Conservation (phyloP, 2,797 vertebrate species). For the Carduelis carduelis region DNA sequence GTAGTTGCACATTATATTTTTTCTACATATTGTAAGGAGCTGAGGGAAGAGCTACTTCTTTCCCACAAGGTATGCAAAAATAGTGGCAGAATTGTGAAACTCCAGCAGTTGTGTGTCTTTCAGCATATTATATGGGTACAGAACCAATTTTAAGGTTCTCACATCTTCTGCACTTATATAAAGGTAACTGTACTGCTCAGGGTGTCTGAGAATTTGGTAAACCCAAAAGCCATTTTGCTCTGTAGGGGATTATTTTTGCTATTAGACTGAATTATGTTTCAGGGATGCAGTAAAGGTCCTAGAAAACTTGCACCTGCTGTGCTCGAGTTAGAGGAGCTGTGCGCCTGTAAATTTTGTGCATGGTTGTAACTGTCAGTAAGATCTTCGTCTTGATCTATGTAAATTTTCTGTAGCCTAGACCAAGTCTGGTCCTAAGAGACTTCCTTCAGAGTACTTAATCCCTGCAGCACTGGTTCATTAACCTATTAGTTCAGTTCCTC, state of each 20-base stretch:
- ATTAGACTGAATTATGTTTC: background rate
- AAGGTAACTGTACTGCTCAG: background rate
- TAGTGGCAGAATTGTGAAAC: background rate
- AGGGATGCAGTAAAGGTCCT: background rate
- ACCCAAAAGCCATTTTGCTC: background rate
- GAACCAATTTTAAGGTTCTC: background rate
- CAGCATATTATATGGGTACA: background rate
- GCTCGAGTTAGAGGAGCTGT: background rate
- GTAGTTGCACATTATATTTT: background rate
- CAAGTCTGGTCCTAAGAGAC: background rate
- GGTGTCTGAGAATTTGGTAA: background rate
- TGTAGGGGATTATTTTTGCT: background rate
- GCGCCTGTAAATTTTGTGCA: background rate
- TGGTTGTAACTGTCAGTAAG: background rate
- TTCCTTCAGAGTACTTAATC: background rate
- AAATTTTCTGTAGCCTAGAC: background rate
- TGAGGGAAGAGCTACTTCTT: background rate
- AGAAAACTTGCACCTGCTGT: background rate
- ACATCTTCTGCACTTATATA: rapidly evolving
- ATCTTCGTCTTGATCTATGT: background rate
- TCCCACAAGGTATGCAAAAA: background rate
- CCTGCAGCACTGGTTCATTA: background rate
- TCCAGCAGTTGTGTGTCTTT: background rate
- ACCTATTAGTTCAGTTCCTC: background rate
- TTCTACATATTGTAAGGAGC: background rate